Conservation (phyloP, 2,797 vertebrate species). For the Microhierax caerulescens region DNA sequence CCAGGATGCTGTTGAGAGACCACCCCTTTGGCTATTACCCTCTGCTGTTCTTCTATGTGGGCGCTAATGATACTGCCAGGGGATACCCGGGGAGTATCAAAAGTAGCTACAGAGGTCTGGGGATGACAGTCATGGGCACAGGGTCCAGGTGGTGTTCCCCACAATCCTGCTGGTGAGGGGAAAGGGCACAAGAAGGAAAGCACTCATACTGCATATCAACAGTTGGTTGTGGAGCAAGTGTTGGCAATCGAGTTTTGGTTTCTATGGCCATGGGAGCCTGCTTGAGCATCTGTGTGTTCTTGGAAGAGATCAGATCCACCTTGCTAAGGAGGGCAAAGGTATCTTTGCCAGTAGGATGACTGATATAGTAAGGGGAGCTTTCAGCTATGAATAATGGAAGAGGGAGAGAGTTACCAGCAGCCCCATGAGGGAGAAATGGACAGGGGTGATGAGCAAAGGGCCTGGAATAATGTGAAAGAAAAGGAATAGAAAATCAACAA, state of each 20-base stretch:
- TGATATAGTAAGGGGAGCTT: not conserved
- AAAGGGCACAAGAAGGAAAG: not conserved
- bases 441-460: not conserved
- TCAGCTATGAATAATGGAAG: not conserved
- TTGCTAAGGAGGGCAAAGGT: not conserved
- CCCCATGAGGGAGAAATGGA: not conserved
- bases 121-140: accelerated
- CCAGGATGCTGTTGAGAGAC: not conserved
- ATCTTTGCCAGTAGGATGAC: not conserved
- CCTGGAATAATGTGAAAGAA: not conserved
- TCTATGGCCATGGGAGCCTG: not conserved
- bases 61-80: not conserved
- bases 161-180: not conserved
- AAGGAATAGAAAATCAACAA: not conserved
- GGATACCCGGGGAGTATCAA: not conserved
- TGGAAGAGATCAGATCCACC: not conserved
- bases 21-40: not conserved
- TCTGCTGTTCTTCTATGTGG: not conserved
- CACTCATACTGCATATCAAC: accelerated
- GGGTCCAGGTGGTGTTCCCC: not conserved
- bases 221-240: not conserved
- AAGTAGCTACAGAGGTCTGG: not conserved
- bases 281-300: not conserved
- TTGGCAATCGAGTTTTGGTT: not conserved
- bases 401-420: not conserved